These are phyloP conservation scores for Coreoperca whiteheadi DNA, from an alignment of 2,113 vertebrate species.

Conservation along the genomic window DNA sequence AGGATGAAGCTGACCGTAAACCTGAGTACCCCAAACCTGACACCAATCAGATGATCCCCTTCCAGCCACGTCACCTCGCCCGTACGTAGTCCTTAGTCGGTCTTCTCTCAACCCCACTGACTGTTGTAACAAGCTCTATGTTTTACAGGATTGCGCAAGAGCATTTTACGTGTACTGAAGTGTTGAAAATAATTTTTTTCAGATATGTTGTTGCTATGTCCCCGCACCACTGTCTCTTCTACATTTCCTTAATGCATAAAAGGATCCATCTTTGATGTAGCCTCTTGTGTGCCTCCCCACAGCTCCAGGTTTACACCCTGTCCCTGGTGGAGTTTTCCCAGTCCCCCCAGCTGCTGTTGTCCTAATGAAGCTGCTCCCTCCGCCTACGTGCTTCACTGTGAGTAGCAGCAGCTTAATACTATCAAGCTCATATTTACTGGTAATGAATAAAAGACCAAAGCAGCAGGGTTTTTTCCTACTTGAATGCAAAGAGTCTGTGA, in stretches of 20 bases:
- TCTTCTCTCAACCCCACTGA: not conserved
- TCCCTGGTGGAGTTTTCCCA: slow-evolving; percentile 97
- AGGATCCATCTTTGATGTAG: slow-evolving; percentile 23
- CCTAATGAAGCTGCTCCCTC: slow-evolving; percentile 98
- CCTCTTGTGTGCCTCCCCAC: slow-evolving; percentile 25
- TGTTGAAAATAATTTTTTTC: not conserved
- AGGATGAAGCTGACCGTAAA: slow-evolving; percentile 96
- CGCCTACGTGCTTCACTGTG: slow-evolving; percentile 95
- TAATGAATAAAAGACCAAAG: not conserved
- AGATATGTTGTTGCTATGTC: not conserved
- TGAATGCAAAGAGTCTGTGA: slow-evolving; percentile 23
- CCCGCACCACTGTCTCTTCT: not conserved
- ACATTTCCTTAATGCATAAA: not conserved
- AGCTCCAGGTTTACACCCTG: slow-evolving; percentile 97
- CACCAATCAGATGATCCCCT: slow-evolving; percentile 98
- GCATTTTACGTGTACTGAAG: too few species aligned
- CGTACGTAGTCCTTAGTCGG: slow-evolving; percentile 84
- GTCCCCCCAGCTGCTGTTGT: slow-evolving; percentile 96
- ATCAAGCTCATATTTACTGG: slow-evolving; percentile 13
- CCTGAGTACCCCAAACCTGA: slow-evolving; percentile 99
- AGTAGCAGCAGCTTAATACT: slow-evolving; percentile 67
- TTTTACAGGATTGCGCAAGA: not conserved
- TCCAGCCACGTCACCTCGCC: slow-evolving; percentile 97
- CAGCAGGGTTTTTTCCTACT: not conserved
- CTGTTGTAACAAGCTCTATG: not conserved